Base-by-base conservation (phyloP, 2,113 vertebrate genomes). In the Carassius auratus region DNA sequence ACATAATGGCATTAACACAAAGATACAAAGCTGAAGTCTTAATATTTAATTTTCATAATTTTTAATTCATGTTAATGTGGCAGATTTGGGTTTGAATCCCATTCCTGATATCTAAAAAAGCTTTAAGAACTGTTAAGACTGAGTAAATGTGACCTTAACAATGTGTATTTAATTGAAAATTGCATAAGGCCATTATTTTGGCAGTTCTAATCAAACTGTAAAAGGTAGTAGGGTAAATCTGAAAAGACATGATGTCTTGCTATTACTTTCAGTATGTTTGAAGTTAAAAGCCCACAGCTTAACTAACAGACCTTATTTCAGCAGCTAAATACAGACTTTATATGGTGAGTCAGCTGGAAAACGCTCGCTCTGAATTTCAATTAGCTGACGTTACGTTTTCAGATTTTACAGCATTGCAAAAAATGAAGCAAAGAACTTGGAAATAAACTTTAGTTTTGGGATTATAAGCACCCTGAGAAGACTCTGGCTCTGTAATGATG, bases 281-380 rank as follows among this genome's bases (percentile, higher is more conserved):
- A 80, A 80, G 77, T 64, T 17, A 80, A 80, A 64, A 7, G 77
- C 59, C 23, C 61, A 38, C 33, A 26, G 14, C 77, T 80, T 64
- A 26, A 26, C n/a, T 26, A 79, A 23, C 36, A 64, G 59, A 42
- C 59, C 64, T 80, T 66, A 48, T 64, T 48, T 66, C 14, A 12
- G 59, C 38, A 30, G 14, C n/a, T 81, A 66, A 62, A 81, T 23
- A 48, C 14, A 64, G n/a, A 45, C 2, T 3, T 15, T 64, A 66
- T 80, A 26, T 61, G 55, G 36, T 9, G 38, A 26, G 59, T 42
- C 78, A 66, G 59, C 59, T 64, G 38, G 78, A 81, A 48, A 12
- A 48, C 26, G 14, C 14, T 81, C 0, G 13, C 59, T 81, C n/a
- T 66, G 59, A 66, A 81, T 80, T 80, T 80, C 15, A 64, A 80